These are phyloP conservation scores for Anabacerthia variegaticeps DNA, from an alignment of 2,797 vertebrate species.

Conservation along the genomic window DNA sequence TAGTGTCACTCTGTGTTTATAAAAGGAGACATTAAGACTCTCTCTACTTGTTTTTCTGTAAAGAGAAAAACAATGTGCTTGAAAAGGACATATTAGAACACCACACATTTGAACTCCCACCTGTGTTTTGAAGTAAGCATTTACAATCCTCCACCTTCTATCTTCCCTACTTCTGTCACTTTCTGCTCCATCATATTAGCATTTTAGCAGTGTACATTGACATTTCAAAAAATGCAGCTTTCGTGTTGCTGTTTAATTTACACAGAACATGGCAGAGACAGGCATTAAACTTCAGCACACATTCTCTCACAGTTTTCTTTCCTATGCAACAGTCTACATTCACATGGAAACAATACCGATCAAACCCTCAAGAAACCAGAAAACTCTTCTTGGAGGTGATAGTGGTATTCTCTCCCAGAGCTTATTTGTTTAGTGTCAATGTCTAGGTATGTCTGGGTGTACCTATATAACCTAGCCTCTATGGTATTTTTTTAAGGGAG, in stretches of 20 bases:
- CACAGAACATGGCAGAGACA: neutral
- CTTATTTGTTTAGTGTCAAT: neutral
- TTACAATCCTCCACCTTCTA: neutral
- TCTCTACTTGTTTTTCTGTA: neutral
- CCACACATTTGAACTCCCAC: neutral
- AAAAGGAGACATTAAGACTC: neutral
- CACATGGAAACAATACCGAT: neutral
- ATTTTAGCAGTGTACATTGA: constrained; percentile 17
- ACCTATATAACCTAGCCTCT: neutral
- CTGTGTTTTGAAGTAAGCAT: neutral
- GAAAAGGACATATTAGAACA: neutral
- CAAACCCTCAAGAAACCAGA: neutral
- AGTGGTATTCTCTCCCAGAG: neutral
- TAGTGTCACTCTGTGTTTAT: neutral
- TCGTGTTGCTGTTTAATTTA: neutral
- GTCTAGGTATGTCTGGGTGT: neutral
- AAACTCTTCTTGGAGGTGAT: neutral
- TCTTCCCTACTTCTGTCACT: neutral
- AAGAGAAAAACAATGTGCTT: neutral
- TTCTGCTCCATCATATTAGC: neutral
- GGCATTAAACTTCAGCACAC: neutral
- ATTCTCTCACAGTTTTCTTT: neutral
- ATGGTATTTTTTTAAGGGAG: neutral
- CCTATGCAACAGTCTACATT: neutral
- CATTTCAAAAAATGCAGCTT: neutral